These are phyloP conservation scores for Crematogaster levior DNA, from an alignment of 2,888 invertebrate genomes.

Conservation along the genomic window DNA sequence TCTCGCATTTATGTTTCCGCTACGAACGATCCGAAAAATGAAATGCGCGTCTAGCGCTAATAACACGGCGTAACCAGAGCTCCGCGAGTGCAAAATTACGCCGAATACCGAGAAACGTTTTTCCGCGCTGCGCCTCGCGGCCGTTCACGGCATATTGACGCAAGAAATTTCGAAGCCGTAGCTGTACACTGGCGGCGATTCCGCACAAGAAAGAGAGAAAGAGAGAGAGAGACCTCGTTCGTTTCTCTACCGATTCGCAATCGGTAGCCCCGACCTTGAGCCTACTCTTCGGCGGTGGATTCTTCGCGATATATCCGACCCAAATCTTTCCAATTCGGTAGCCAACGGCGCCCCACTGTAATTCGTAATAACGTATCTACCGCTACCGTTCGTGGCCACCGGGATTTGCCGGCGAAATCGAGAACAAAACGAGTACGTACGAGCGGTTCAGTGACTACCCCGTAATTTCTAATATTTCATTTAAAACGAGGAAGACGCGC, in stretches of 20 bases:
- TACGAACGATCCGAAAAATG: slow-evolving; percentile 61
- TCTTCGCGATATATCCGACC: neutral
- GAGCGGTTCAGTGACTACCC: slow-evolving; percentile 24
- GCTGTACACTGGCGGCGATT: neutral
- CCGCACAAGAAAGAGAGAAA: neutral
- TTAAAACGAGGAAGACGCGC: slow-evolving; percentile 30
- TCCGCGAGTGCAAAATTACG: slow-evolving; percentile 59
- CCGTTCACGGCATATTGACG: slow-evolving; percentile 57
- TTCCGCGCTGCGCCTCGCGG: slow-evolving; percentile 55
- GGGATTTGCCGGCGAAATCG: slow-evolving; percentile 20
- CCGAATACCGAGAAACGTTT: slow-evolving; percentile 77
- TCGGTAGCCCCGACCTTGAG: slow-evolving; percentile 22
- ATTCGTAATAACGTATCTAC: slow-evolving; percentile 43
- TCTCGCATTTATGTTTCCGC: slow-evolving; percentile 25
- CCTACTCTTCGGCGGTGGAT: neutral
- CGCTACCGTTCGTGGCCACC: slow-evolving; percentile 44
- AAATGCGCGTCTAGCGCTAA: slow-evolving; percentile 71
- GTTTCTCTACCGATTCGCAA: neutral
- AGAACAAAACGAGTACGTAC: slow-evolving; percentile 28
- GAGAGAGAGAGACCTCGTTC: too few relatives aligned
- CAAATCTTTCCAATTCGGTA: slow-evolving; percentile 33
- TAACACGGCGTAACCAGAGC: slow-evolving; percentile 63
- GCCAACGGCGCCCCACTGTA: slow-evolving; percentile 10
- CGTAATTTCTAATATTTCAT: slow-evolving; percentile 48
- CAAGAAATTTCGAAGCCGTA: slow-evolving; percentile 56